Percentiles rank a stretch among this genome's conserved stretches.
phyloP scores from a whole-genome alignment of 2,113 vertebrate species.

The Indicator indicator region DNA sequence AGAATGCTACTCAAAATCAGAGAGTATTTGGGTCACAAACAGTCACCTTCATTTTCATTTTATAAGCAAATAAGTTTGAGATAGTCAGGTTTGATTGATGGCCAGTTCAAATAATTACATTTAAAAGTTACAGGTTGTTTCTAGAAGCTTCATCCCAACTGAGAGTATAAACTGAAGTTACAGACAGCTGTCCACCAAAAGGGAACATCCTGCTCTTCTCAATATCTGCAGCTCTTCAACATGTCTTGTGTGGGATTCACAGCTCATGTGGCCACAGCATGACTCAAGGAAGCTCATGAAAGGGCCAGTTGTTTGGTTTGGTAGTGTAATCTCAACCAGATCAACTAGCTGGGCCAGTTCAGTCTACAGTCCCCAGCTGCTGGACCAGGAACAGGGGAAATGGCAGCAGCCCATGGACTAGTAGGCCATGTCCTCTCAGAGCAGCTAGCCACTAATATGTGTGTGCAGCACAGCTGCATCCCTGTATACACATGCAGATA shows the following conservation, averaged over 20 bases:
- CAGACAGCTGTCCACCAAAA: not conserved
- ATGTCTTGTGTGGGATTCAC: fast-evolving
- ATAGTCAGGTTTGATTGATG: not conserved
- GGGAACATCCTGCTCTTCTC: not conserved
- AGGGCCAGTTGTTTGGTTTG: not conserved
- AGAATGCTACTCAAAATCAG: not conserved
- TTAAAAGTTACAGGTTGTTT: not conserved
- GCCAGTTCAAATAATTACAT: not conserved
- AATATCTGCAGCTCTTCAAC: not conserved
- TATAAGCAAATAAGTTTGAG: not conserved
- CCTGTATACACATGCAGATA: not conserved
- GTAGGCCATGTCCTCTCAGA: not conserved
- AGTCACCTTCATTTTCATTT: not conserved
- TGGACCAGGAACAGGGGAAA: not conserved
- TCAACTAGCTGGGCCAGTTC: not conserved
- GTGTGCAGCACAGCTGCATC: not conserved
- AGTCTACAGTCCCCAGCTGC: fast-evolving
- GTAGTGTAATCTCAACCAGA: not conserved
- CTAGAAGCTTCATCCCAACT: not conserved
- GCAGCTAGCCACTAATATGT: fast-evolving
- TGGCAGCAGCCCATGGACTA: not conserved
- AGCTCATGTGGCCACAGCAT: fast-evolving
- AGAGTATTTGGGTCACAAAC: not conserved
- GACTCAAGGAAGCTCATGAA: not conserved
- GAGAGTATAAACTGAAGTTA: not conserved